Evolutionary conservation across 2,888 invertebrate genomes (phyloP), one percentile per base, ranked within the genome.

Genomic region (Himalopsyche kuldschensis): DNA sequence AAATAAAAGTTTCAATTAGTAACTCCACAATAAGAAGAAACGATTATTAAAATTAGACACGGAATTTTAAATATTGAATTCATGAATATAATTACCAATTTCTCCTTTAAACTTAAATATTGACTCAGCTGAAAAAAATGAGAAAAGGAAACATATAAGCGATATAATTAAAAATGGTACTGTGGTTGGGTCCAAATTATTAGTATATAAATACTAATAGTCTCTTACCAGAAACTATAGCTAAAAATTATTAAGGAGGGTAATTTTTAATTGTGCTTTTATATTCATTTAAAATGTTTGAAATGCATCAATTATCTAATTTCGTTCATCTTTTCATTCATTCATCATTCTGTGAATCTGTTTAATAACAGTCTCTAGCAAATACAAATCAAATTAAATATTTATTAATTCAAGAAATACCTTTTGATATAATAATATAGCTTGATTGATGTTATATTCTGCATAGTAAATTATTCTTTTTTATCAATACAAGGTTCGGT

Each of bases 181-280:
- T 84, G 79, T 76, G 84, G 85, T 84, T 80, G 85, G 85, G 85
- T 85, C 85, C 85, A 85, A 85, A 82, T 84, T 78, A 77, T 84
- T 84, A 81, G 82, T 69, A 69, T 30, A 24, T 69, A 27, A 69
- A 69, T 69, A 27, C 69, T 69, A 69, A 69, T 69, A 69, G 30
- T 69, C 69, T 69, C 69, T 69, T 69, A 27, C 69, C 69, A 69
- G 69, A 69, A 24, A 69, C 69, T 69, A 69, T 69, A 27, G 69
- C 30, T 27, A 69, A 69, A 63, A 69, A 69, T 30, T 69, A 27
- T 69, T 69, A 69, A 69, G 30, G 69, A 69, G 69, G 69, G 69
- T 69, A 69, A 69, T 30, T 69, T 69, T 69, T 69, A 69, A 69
- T 69, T 69, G 27, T 69, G 27, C 24, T 30, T 69, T 69, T 8